A percentile compares a stretch with the other conserved stretches of the same genome.
Evolutionary conservation across 2,888 invertebrate species (phyloP).

Genomic region (Caenorhabditis sinica): DNA sequence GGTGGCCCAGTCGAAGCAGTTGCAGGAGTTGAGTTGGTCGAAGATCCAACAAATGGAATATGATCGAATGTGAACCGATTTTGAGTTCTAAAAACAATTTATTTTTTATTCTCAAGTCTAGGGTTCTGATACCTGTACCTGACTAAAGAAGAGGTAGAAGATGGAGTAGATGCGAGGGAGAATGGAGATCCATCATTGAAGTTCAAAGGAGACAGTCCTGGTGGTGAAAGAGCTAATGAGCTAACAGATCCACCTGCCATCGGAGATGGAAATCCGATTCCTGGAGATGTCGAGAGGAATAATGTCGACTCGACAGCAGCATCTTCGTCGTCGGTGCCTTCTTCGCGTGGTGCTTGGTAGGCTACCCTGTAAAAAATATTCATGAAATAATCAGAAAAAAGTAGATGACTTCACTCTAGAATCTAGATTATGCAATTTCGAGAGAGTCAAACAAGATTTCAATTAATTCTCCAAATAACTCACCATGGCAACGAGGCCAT

Average conservation of each 20-base stretch:
- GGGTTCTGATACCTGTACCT: background rate
- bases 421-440: too few species aligned
- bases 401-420: too few species aligned
- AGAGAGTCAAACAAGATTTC: background rate
- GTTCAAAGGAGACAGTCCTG: conserved; percentile 81
- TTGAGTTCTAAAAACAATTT: conserved; percentile 22
- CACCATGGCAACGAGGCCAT: conserved; percentile 69
- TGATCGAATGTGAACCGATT: conserved; percentile 76
- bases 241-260: conserved; percentile 57
- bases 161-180: conserved; percentile 75
- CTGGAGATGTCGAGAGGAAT: conserved; percentile 59
- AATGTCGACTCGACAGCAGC: conserved; percentile 57
- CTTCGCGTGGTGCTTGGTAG: conserved; percentile 61
- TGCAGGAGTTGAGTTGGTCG: conserved; percentile 58
- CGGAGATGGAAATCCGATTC: conserved; percentile 43
- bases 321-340: conserved; percentile 58
- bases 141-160: conserved; percentile 61
- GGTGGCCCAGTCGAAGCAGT: conserved; percentile 52
- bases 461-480: background rate
- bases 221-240: conserved; percentile 76
- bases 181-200: conserved; percentile 78
- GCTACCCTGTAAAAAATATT: conserved; percentile 47
- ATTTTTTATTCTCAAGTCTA: background rate
- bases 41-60: conserved; percentile 65
- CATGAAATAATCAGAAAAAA: too few species aligned